phyloP scores from a whole-genome alignment of 2,888 invertebrate genomes.

The Chalcis sispes region DNA sequence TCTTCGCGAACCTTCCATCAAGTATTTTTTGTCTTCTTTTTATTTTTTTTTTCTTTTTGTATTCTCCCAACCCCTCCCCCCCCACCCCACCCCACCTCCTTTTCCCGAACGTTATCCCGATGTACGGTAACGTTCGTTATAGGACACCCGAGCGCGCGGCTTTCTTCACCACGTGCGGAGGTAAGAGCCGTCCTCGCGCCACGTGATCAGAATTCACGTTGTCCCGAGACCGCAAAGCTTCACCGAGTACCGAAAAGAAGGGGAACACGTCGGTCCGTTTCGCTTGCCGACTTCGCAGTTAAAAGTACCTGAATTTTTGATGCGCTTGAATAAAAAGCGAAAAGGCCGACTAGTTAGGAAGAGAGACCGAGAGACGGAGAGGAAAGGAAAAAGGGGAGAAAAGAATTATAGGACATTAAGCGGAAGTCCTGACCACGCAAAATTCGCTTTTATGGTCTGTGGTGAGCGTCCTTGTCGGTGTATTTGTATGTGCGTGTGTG shows the following conservation, averaged over 20 bases:
- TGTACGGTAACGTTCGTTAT: too few relatives aligned
- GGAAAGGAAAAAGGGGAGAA: not conserved
- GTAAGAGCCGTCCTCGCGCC: slow-evolving; percentile 18
- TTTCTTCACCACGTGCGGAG: slow-evolving; percentile 10
- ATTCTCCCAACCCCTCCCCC: not conserved
- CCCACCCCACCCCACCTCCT: not conserved
- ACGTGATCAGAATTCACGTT: slow-evolving; percentile 49
- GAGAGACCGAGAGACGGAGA: not conserved
- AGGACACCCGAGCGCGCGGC: not conserved
- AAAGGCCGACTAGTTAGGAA: too few relatives aligned
- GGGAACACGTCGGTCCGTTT: slow-evolving; percentile 17
- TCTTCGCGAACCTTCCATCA: slow-evolving; percentile 2
- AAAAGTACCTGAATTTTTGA: slow-evolving; percentile 60
- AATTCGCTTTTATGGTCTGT: slow-evolving; percentile 38
- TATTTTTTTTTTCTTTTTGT: too few relatives aligned
- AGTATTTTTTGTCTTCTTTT: too few relatives aligned
- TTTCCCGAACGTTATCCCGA: too few relatives aligned
- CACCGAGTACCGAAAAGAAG: not conserved
- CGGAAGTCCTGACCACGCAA: slow-evolving; percentile 46
- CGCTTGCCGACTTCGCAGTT: slow-evolving; percentile 42
- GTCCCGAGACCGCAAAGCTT: slow-evolving; percentile 15
- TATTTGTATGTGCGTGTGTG: slow-evolving; percentile 21
- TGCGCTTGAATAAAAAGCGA: too few relatives aligned
- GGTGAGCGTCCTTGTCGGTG: too few relatives aligned
- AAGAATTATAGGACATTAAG: slow-evolving; percentile 37